Evolutionary conservation across 2,113 vertebrate species (phyloP), one percentile per base, ranked within the genome.

Genomic region (Hydrolagus affinis): DNA sequence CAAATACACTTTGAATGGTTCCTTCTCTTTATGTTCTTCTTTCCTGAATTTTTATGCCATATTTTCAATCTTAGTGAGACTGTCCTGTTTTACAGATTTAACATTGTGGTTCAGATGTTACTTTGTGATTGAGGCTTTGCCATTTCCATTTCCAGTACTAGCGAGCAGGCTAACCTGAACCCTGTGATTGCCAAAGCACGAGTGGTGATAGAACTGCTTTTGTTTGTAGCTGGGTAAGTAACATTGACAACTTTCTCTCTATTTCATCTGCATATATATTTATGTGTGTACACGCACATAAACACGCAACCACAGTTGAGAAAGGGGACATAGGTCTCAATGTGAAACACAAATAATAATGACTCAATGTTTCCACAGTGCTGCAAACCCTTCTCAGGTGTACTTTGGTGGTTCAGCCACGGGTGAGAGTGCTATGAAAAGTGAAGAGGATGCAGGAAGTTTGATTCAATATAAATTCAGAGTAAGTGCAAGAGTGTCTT

Each of bases 401-500:
- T 96, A 96, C 85, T 98, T 98, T 91, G 96, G 97, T 88, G 97
- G 97, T 19, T 86, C 87, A 4, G 91, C 97, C 21, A 83, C 89
- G 88, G 98, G 97, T 68, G 97, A 98, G 88, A 96, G 95, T 70
- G 96, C 95, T 68, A 93, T 98, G 93, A 95, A 94, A 87, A 94
- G 91, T 71, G 96, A 97, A 91, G 95, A 97, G 8, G 93, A 99
- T 25, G 92, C 96, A 68, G 98, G 98, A 89, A 97, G 91, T 90
- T 92, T 95, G 89, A 94, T 98, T 86, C 96, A 95, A 86, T 96
- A 95, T 85, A 95, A 96, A 85, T 98, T 99, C 90, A 95, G 90
- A 89, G 98, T 98, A 90, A 94, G 94, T 92, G 68, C 85, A 15
- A 21, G 21, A 59, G 28, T 32, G 56, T 85, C 15, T 21, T 80